Base-by-base conservation (phyloP, 2,797 vertebrate species). In the Pseudopleuronectes americanus region DNA sequence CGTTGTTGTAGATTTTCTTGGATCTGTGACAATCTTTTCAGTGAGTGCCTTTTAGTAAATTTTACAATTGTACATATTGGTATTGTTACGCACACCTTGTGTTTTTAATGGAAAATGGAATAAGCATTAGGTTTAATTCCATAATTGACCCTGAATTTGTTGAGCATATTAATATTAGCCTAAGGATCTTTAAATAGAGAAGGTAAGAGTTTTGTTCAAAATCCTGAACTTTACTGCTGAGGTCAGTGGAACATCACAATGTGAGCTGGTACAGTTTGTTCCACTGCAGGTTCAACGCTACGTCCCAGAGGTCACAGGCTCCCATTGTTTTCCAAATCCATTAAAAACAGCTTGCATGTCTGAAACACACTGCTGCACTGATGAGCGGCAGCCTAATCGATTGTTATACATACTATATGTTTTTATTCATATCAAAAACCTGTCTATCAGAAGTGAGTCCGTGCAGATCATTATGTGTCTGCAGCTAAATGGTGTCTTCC, bases 261-360 rank as follows among this genome's bases (percentile, higher is more conserved):
- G 16, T 33, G 17, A n/a, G 49, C 36, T 38, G 36, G 10, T 13
- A 3, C 36, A 36, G 33, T 56, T 22, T 24, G 31, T 43, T 57
- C 55, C 24, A 51, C 52, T 66, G 58, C 58, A 53, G 45, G 57
- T 59, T 69, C 41, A 26, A 43, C 51, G 47, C 52, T n/a, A 0
- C 4, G 13, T 71, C 58, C 60, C 64, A 71, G 5, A 69, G 68
- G 54, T 71, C 60, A 57, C 16, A 55, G 19, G 43, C 74, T 43
- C n/a, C 21, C 47, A 49, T 67, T 71, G 48, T 68, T 56, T 66
- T 56, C 3, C 22, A 9, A n/a, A 55, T 47, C 22, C 24, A 41
- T 57, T 59, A 57, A 64, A 75, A 52, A 56, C 26, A 43, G 19
- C 28, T 36, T 63, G 26, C 49, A 31, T 59, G 47, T 59, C 16